Conservation (phyloP, 2,113 vertebrate species). For the Tachysurus fulvidraco region DNA sequence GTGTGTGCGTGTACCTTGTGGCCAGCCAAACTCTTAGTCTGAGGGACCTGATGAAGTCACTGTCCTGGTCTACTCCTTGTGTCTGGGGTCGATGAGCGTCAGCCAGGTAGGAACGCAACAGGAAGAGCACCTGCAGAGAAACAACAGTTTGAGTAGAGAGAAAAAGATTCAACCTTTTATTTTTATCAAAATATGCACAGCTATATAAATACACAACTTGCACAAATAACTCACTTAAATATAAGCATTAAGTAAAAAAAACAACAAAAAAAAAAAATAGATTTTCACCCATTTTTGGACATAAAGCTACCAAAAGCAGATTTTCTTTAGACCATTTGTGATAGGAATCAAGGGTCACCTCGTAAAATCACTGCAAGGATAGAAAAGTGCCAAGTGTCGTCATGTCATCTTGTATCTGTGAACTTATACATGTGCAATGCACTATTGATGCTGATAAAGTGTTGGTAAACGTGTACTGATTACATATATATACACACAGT, state of each 20-base stretch:
- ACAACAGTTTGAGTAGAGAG: not conserved
- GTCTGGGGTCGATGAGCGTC: conserved; percentile 77
- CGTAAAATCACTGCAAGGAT: not conserved
- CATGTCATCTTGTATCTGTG: not conserved
- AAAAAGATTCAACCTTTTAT: not conserved
- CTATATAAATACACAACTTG: too few species aligned
- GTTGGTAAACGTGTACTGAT: not conserved
- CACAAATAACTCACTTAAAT: too few species aligned
- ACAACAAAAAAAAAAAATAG: too few species aligned
- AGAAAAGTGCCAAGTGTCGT: not conserved
- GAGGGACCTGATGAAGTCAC: conserved; percentile 72
- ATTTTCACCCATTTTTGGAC: not conserved
- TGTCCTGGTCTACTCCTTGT: conserved; percentile 68
- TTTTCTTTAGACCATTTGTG: not conserved
- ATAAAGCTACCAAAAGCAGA: not conserved
- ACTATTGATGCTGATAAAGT: not conserved
- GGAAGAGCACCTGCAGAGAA: conserved; percentile 81
- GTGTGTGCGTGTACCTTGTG: conserved; percentile 76
- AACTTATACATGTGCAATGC: not conserved
- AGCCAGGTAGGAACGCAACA: conserved; percentile 84
- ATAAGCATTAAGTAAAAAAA: not conserved
- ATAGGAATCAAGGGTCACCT: not conserved
- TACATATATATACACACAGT: not conserved
- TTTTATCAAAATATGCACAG: too few species aligned
- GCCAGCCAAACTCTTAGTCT: conserved; percentile 86